phyloP scores from a whole-genome alignment of 1,140 invertebrate species.

The Gryllus bimaculatus region DNA sequence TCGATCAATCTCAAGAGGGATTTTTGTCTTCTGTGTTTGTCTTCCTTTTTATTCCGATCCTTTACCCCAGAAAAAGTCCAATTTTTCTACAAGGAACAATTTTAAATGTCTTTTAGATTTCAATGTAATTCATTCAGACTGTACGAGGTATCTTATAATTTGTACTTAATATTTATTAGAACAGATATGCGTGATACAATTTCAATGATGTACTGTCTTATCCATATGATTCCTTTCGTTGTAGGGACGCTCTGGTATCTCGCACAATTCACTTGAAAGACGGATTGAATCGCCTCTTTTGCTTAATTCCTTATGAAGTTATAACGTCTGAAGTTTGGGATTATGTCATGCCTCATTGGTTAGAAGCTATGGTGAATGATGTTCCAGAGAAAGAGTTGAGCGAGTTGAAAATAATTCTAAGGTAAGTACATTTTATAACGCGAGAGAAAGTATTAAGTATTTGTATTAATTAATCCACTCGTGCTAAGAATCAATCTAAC shows the following conservation, averaged over 20 bases:
- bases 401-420: constrained; percentile 84
- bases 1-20: no score
- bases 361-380: constrained; percentile 93
- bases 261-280: constrained; percentile 91
- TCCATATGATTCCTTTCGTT: not conserved
- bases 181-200: not conserved
- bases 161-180: not conserved
- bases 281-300: constrained; percentile 83
- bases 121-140: not conserved
- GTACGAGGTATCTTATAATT: no score
- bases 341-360: constrained; percentile 96
- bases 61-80: no score
- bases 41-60: no score
- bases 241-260: constrained; percentile 76
- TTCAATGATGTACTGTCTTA: not conserved
- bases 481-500: no score
- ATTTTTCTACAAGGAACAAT: no score
- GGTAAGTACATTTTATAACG: constrained; percentile 36
- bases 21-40: no score
- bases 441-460: not conserved
- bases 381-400: constrained; percentile 84
- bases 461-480: not conserved
- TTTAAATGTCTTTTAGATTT: not conserved
- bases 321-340: constrained; percentile 95
- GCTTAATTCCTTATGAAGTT: constrained; percentile 94